Evolutionary conservation across 2,113 vertebrate genomes (phyloP).

Genomic region (Gasterosteus nipponicus): DNA sequence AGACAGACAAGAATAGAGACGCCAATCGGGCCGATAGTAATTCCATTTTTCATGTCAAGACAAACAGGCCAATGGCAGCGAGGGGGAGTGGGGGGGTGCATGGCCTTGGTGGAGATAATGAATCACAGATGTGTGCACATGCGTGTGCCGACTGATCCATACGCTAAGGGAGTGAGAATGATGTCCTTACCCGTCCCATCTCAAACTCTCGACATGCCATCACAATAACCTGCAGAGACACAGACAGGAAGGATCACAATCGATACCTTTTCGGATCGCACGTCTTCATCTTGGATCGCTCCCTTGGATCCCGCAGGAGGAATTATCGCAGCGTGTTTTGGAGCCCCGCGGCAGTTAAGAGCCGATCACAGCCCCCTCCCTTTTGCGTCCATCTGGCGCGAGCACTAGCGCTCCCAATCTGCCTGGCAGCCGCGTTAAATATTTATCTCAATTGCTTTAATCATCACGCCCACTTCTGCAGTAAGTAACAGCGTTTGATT

Average conservation of each 20-base stretch:
- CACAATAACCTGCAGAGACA: conserved; percentile 89
- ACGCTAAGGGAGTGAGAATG: conserved; percentile 6
- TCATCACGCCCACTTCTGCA: conserved; percentile 7
- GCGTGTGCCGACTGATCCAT: not conserved
- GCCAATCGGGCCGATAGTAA: not conserved
- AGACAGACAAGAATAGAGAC: not conserved
- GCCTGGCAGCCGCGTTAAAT: conserved; percentile 23
- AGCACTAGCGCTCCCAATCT: conserved; percentile 29
- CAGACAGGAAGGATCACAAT: conserved; percentile 42
- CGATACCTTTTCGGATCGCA: conserved; percentile 20
- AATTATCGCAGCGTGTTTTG: conserved; percentile 34
- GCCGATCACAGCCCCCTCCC: conserved; percentile 13
- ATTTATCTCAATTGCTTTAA: conserved; percentile 34
- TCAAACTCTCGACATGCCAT: conserved; percentile 99
- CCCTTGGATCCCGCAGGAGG: conserved; percentile 25
- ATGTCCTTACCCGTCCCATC: conserved; percentile 95
- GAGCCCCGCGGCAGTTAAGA: conserved; percentile 6
- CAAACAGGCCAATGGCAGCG: not conserved
- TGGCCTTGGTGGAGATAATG: conserved; percentile 6
- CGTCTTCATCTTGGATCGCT: conserved; percentile 8
- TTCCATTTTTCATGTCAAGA: not conserved
- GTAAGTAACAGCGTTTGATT: not conserved
- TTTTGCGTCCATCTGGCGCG: conserved; percentile 39
- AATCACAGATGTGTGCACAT: conserved; percentile 13
- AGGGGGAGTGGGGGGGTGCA: not conserved